Base-by-base conservation (phyloP, 2,113 vertebrate species). In the Sitta europaea region DNA sequence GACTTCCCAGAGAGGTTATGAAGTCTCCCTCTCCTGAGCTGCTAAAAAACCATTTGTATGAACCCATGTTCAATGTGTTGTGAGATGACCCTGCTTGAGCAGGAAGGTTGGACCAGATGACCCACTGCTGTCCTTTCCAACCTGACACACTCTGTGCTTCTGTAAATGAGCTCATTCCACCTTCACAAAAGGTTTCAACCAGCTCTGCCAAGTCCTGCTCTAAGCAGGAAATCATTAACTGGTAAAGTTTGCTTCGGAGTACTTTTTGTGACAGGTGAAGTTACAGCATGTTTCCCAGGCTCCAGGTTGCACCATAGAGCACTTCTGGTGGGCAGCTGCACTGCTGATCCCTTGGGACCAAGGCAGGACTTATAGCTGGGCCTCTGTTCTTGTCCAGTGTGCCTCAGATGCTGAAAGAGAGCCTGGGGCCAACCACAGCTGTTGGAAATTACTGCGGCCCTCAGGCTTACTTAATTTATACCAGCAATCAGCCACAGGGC, bases 381-480 rank as follows among this genome's bases (percentile, higher is more conserved):
- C 4, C 38, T 12, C 59, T 43, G 28, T 19, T 62, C 27, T 90
- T 54, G 29, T 90, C 53, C 82, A 66, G 66, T 67, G 74, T 93
- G 74, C 24, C 47, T 79, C 78, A 53, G 47, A 58, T 59, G 24
- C 67, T 92, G 67, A 27, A 79, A 82, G 42, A 89, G 23, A 79
- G 70, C 77, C 45, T 87, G 70, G 10, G 54, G 77, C 42, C 24
- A 84, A 29, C 20, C 48, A 53, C 95, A 95, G 89, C 68, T 96
- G 80, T n/a, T 85, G 54, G 51, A 89, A 78, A 95, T 95, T 79
- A 91, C 35, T 61, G 45, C 57, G 94, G 73, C 43, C 61, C 53
- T 85, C 54, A 78, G 76, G 86, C 61, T 94, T 78, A 61, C 36
- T 92, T 85, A 82, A 89, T 87, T 87, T 86, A 90, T 82, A 75